phyloP scores from a whole-genome alignment of 2,797 vertebrate genomes.

The Heterohyrax brucei region DNA sequence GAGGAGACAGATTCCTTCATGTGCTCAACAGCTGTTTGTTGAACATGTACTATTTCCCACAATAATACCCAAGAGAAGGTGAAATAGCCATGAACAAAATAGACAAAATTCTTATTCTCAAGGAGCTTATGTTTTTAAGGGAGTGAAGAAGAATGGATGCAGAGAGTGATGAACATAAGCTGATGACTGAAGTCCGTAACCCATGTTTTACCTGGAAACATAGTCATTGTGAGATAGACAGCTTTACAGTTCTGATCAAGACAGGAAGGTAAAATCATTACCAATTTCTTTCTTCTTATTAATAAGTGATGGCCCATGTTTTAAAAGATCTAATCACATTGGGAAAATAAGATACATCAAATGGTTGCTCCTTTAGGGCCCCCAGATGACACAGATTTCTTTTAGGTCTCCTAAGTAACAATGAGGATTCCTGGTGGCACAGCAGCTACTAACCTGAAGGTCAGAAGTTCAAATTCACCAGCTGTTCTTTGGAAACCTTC shows the following conservation, averaged over 20 bases:
- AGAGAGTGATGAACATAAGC: background rate
- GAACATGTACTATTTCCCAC: background rate
- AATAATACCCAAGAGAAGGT: background rate
- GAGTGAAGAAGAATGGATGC: background rate
- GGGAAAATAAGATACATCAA: background rate
- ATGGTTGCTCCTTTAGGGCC: background rate
- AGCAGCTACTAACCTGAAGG: too few species aligned
- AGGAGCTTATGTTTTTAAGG: background rate
- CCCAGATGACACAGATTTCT: background rate
- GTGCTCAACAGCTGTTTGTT: background rate
- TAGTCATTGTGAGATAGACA: background rate
- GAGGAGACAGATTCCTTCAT: background rate
- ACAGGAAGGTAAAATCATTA: background rate
- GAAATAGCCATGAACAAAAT: background rate
- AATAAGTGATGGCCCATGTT: background rate
- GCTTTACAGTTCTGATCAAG: background rate
- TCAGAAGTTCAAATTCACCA: too few species aligned
- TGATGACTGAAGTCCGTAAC: background rate
- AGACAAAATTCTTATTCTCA: background rate
- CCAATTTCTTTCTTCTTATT: constrained; percentile 13
- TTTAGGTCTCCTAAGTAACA: background rate
- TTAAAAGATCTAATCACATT: constrained; percentile 11
- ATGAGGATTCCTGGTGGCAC: too few species aligned
- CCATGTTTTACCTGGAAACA: background rate
- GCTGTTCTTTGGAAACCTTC: too few species aligned